Percentiles rank a stretch among this genome's conserved stretches.
These are phyloP conservation scores for Meda fulgida DNA, from an alignment of 2,797 vertebrate species.

Conservation along the genomic window DNA sequence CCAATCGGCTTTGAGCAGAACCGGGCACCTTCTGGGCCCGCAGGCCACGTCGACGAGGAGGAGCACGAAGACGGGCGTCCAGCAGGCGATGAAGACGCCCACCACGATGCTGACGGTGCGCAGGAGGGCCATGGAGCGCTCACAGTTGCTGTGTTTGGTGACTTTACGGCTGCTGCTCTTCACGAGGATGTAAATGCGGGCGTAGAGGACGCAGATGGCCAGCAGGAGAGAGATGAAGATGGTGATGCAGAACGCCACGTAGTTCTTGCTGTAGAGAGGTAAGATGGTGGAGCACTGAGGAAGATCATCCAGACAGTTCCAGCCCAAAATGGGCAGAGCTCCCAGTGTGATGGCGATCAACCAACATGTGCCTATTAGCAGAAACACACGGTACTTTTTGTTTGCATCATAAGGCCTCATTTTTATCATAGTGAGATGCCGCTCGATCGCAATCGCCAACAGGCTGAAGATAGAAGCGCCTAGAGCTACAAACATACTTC, in stretches of 20 bases:
- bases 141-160: constrained; percentile 87
- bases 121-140: constrained; percentile 91
- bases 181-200: constrained; percentile 91
- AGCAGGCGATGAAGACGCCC: constrained; percentile 92
- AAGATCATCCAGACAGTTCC: constrained; percentile 91
- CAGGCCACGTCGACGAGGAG: constrained; percentile 92
- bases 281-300: constrained; percentile 91
- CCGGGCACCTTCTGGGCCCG: constrained; percentile 71
- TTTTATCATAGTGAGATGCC: constrained; percentile 98
- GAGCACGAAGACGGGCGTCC: constrained; percentile 91
- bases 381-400: constrained; percentile 93
- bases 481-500: constrained; percentile 94
- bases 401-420: constrained; percentile 94
- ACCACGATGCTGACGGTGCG: constrained; percentile 94
- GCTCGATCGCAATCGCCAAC: constrained; percentile 93
- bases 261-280: constrained; percentile 92
- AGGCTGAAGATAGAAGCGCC: constrained; percentile 93
- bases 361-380: constrained; percentile 95
- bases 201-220: constrained; percentile 89
- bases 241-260: constrained; percentile 91
- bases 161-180: constrained; percentile 93
- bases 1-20: constrained; percentile 88
- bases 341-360: constrained; percentile 87
- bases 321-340: constrained; percentile 91
- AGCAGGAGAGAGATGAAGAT: constrained; percentile 87